A percentile compares a stretch with the other conserved stretches of the same genome.
These are phyloP conservation scores for Anneissia japonica DNA, from an alignment of 35 echinoderm and acorn worm genomes.

Conservation along the genomic window DNA sequence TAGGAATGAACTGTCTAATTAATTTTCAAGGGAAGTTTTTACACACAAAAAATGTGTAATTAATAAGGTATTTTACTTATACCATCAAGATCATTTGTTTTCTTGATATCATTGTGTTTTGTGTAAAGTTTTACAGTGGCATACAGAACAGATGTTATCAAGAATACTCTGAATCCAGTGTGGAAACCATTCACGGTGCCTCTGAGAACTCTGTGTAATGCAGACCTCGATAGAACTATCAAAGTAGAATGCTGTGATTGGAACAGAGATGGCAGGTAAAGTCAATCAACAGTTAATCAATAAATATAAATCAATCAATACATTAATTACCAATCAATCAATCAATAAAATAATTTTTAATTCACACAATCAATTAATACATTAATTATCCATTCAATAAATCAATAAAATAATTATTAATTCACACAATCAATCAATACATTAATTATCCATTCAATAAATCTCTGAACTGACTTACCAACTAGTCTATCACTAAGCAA, in stretches of 20 bases:
- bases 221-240: constrained; percentile 75
- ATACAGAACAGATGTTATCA: constrained; percentile 94
- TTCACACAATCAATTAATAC: background rate
- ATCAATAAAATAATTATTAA: background rate
- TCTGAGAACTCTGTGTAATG: constrained; percentile 77
- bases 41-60: too few relatives aligned
- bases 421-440: background rate
- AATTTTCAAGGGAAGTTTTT: too few relatives aligned
- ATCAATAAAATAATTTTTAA: background rate
- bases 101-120: background rate
- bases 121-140: constrained; percentile 70
- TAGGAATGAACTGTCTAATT: too few relatives aligned
- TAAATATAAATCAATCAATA: background rate
- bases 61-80: too few relatives aligned
- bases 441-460: background rate
- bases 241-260: constrained; percentile 96
- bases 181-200: constrained; percentile 78
- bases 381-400: background rate
- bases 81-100: background rate
- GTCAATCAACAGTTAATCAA: background rate
- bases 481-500: too few relatives aligned
- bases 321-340: background rate
- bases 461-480: too few relatives aligned
- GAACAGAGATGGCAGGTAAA: constrained; percentile 88
- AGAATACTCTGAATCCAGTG: constrained; percentile 85